These are phyloP conservation scores for Corydoras maculifer DNA, from an alignment of 2,113 vertebrate species.

Conservation along the genomic window DNA sequence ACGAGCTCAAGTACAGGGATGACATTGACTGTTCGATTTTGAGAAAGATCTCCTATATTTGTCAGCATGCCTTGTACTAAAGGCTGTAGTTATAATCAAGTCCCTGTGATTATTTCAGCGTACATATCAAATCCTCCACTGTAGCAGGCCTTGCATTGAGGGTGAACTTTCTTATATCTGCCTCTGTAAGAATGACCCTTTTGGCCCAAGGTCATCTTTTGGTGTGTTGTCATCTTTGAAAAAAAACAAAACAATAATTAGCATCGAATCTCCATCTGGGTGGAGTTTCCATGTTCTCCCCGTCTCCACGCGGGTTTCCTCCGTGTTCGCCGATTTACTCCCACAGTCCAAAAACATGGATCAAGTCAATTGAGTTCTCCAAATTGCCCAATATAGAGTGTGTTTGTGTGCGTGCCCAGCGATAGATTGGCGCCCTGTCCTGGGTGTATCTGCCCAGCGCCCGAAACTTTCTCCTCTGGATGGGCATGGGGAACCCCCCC, in stretches of 20 bases:
- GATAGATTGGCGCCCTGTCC: no score
- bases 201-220: slow-evolving; percentile 9
- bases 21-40: slow-evolving; percentile 28
- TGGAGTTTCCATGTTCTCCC: no score
- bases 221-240: background rate
- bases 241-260: background rate
- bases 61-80: slow-evolving; percentile 22
- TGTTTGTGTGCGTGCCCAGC: no score
- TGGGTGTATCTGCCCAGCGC: no score
- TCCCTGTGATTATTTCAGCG: background rate
- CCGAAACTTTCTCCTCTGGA: no score
- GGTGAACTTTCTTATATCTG: slow-evolving; percentile 15
- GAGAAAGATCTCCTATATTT: slow-evolving; percentile 26
- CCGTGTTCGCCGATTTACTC: no score
- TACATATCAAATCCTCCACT: slow-evolving; percentile 15
- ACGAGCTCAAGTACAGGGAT: slow-evolving; percentile 22
- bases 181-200: slow-evolving; percentile 23
- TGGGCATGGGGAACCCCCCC: no score
- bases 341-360: no score
- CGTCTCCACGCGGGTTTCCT: no score
- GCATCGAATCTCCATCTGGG: background rate
- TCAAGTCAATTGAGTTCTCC: no score
- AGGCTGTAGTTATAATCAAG: slow-evolving; percentile 16
- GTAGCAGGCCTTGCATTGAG: slow-evolving; percentile 12
- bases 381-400: no score